Base-by-base conservation (phyloP, 2,888 invertebrate species). In the Apamea epomidion region DNA sequence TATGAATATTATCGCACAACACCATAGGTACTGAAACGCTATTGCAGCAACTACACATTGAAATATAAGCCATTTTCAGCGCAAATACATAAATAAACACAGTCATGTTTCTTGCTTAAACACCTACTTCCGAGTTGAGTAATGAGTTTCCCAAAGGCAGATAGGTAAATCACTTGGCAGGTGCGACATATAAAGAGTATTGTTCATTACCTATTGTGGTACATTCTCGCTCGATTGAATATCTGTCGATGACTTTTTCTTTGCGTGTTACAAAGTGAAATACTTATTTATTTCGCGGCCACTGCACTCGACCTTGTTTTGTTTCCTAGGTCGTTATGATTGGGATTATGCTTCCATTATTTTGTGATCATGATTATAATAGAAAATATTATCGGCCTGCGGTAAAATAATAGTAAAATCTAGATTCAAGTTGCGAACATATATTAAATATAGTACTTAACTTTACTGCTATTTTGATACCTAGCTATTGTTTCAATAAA, bases 191-290 rank as follows among this genome's bases (percentile, higher is more conserved):
- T 42, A 45, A n/a, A 60, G 65, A 29, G 45, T 58, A 77, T 79
- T 79, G 79, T 82, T 82, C 54, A 62, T 74, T 80, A 64, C 45
- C n/a, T 25, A 81, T 88, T 88, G 83, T 84, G 42, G 68, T 76
- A 80, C 72, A 67, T 81, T 86, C 77, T 80, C 81, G 84, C 29
- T 84, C 77, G 84, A 87, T 85, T 84, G 79, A 37, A 78, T 74
- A 67, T 83, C 72, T 82, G 77, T 75, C 69, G 68, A 79, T 54
- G 62, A 74, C 72, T 80, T 81, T 80, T 82, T 76, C 76, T 78
- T 80, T 48, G 70, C 72, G 80, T 80, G 82, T 78, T 78, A 79
- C 18, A 81, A 74, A 84, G 37, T 80, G 67, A 81, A 74, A 81
- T 71, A 65, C 29, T 54, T 80, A 81, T 84, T 82, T 60, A 81